Conservation (phyloP, 2,888 invertebrate species). For the Himalopsyche kuldschensis region DNA sequence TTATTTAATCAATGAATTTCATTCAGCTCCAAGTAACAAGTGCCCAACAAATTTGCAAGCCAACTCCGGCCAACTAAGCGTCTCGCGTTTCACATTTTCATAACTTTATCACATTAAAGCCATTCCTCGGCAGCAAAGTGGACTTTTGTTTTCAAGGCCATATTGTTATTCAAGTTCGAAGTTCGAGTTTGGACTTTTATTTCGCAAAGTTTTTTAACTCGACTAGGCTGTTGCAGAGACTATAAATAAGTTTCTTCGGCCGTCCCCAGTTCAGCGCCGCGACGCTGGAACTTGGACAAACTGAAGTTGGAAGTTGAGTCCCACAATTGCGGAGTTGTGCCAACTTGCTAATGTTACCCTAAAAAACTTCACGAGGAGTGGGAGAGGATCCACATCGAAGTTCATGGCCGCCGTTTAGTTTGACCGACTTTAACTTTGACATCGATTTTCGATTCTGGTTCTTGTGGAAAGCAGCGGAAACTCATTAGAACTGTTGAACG, state of each 20-base stretch:
- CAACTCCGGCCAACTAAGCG: conserved; percentile 8
- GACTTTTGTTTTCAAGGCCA: conserved; percentile 40
- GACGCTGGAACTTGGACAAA: conserved; percentile 16
- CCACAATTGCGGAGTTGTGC: conserved; percentile 36
- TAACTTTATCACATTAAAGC: conserved; percentile 37
- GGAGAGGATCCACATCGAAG: conserved; percentile 14
- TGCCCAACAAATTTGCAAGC: conserved; percentile 8
- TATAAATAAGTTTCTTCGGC: conserved; percentile 34
- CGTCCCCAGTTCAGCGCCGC: conserved; percentile 4
- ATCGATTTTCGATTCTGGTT: conserved; percentile 31
- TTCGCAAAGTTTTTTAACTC: conserved; percentile 34
- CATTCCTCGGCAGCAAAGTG: conserved; percentile 14
- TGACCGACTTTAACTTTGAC: conserved; percentile 38
- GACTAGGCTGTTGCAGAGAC: conserved; percentile 27
- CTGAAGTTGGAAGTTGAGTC: conserved; percentile 19
- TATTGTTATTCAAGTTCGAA: conserved; percentile 40
- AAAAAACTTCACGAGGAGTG: conserved; percentile 31
- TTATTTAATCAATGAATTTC: conserved; percentile 1
- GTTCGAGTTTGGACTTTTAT: conserved; percentile 34
- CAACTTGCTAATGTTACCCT: conserved; percentile 37
- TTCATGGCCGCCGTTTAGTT: conserved; percentile 37
- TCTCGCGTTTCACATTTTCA: conserved; percentile 28
- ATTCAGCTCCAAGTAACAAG: not conserved
- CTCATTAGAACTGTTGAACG: not conserved
- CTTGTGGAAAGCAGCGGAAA: not conserved